A percentile compares a stretch with the other conserved stretches of the same genome.
These are phyloP conservation scores for Notospermus geniculatus DNA, from an alignment of 1,140 invertebrate species.

Conservation along the genomic window DNA sequence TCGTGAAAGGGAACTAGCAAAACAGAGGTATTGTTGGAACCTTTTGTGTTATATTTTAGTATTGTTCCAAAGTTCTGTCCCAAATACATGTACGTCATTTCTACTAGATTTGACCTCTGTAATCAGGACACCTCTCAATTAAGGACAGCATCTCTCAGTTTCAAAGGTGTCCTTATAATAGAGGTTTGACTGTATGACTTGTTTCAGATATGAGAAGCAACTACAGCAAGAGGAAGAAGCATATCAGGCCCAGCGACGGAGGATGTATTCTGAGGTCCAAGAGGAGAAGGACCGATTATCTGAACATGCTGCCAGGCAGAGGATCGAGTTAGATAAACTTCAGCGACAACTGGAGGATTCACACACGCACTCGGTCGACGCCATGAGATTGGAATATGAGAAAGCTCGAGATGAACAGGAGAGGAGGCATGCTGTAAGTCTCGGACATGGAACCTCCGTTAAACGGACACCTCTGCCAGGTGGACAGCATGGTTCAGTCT, in stretches of 20 bases:
- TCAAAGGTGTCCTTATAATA: too few relatives aligned
- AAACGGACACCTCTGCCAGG: too few relatives aligned
- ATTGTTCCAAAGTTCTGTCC: too few relatives aligned
- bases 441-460: background rate
- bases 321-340: constrained; percentile 50
- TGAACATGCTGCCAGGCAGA: constrained; percentile 42
- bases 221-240: constrained; percentile 55
- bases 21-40: constrained; percentile 53
- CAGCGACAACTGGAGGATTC: constrained; percentile 52
- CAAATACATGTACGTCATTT: background rate
- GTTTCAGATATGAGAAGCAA: constrained; percentile 54
- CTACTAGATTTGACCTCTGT: too few relatives aligned
- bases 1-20: constrained; percentile 49
- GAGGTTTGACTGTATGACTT: too few relatives aligned
- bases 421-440: constrained; percentile 48
- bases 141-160: too few relatives aligned
- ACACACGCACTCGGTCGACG: constrained; percentile 44
- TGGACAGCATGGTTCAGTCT: too few relatives aligned
- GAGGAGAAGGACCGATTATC: constrained; percentile 55
- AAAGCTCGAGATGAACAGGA: constrained; percentile 53
- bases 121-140: too few relatives aligned
- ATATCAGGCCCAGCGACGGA: constrained; percentile 50
- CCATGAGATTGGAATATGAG: constrained; percentile 53
- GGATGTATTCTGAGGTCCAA: constrained; percentile 51
- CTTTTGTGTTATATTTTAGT: too few relatives aligned